Conservation (phyloP, 2,888 invertebrate species). For the Drosophila trichaetosa region DNA sequence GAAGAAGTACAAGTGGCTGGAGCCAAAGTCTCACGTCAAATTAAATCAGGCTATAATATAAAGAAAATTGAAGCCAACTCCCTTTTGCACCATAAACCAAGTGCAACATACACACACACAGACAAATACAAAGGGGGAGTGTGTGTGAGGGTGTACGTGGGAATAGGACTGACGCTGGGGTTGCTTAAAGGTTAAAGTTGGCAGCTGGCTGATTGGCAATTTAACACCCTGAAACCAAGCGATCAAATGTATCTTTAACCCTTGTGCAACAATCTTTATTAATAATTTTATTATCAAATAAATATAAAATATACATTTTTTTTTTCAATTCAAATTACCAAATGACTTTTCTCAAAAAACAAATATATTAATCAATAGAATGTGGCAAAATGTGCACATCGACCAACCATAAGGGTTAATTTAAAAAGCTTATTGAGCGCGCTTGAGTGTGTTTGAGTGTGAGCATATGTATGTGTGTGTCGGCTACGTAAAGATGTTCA, state of each 20-base stretch:
- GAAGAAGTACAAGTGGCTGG: constrained; percentile 4
- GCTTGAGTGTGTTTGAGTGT: not conserved
- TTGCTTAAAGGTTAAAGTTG: constrained; percentile 12
- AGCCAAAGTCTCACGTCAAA: constrained; percentile 84
- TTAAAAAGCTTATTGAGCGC: not conserved
- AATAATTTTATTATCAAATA: not conserved
- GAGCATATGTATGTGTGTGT: not conserved
- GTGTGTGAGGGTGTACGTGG: constrained; percentile 15
- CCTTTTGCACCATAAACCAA: constrained; percentile 82
- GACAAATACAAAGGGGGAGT: not conserved
- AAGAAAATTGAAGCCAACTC: constrained; percentile 82
- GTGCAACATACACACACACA: constrained; percentile 18
- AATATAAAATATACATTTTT: too few relatives aligned
- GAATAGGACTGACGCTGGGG: constrained; percentile 17
- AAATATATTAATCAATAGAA: not conserved
- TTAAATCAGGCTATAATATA: constrained; percentile 84
- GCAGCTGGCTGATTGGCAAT: constrained; percentile 66
- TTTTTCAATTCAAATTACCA: not conserved
- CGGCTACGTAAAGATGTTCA: constrained; percentile 5
- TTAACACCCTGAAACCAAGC: constrained; percentile 48
- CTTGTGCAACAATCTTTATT: not conserved
- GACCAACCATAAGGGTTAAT: constrained; percentile 19
- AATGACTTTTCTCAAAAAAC: not conserved
- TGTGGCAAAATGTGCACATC: not conserved
- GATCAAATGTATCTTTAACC: constrained; percentile 34